These are phyloP conservation scores for Rattus norvegicus DNA, from an alignment of 2,113 vertebrate species.

Conservation along the genomic window GRCr8 NC_086026.1:98233001-98233500, in stretches of 20 bases:
- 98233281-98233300: slow-evolving; percentile 81
- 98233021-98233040: neutral
- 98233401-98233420: slow-evolving; percentile 36
- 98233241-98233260: slow-evolving; percentile 93
- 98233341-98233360: slow-evolving; percentile 13
- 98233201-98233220: slow-evolving; percentile 95
- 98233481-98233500: too few species aligned
- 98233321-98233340: slow-evolving; percentile 33
- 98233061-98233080: neutral
- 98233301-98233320: slow-evolving; percentile 45
- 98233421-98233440: too few species aligned
- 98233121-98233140: slow-evolving; percentile 94
- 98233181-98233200: slow-evolving; percentile 95
- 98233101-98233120: too few species aligned
- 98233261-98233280: slow-evolving; percentile 98
- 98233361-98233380: slow-evolving; percentile 39
- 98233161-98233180: slow-evolving; percentile 97
- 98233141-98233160: slow-evolving; percentile 94
- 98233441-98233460: slow-evolving; percentile 61
- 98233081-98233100: too few species aligned
- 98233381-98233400: slow-evolving; percentile 57
- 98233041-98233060: neutral
- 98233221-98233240: slow-evolving; percentile 91
- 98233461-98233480: too few species aligned
- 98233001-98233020: neutral